These are phyloP conservation scores for Acanthurus leucopareius DNA, from an alignment of 2,797 vertebrate species.

Conservation along the genomic window DNA sequence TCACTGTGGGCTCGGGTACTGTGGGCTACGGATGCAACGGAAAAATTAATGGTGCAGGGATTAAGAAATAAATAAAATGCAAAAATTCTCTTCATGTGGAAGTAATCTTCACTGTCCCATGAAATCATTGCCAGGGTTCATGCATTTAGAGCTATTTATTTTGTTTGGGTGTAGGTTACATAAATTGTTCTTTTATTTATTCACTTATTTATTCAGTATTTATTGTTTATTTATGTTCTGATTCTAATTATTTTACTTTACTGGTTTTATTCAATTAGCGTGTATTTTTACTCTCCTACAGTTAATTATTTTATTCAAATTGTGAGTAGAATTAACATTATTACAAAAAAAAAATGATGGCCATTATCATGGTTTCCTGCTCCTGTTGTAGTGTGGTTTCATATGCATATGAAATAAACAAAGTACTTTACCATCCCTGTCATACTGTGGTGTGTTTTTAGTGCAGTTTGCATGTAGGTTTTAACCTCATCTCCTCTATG, in stretches of 20 bases:
- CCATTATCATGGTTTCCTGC: conserved; percentile 74
- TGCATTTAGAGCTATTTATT: conserved; percentile 79
- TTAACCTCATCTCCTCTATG: conserved; percentile 52
- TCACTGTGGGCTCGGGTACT: conserved; percentile 74
- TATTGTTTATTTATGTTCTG: conserved; percentile 86
- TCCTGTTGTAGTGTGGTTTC: conserved; percentile 87
- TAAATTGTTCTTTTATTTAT: conserved; percentile 82
- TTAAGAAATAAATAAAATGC: conserved; percentile 40
- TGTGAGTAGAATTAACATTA: conserved; percentile 73
- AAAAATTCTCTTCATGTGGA: conserved; percentile 61
- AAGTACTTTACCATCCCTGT: conserved; percentile 73
- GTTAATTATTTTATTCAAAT: conserved; percentile 66
- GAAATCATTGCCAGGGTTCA: conserved; percentile 64
- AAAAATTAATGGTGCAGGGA: conserved; percentile 65
- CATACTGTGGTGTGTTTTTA: conserved; percentile 3
- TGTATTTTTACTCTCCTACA: conserved; percentile 85
- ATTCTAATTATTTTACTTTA: conserved; percentile 75
- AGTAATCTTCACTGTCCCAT: conserved; percentile 64
- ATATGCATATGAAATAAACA: conserved; percentile 84
- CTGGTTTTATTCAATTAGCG: conserved; percentile 78
- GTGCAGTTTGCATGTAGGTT: conserved; percentile 40
- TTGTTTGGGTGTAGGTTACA: conserved; percentile 77
- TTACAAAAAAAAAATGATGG: conserved; percentile 45
- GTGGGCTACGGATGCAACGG: conserved; percentile 51
- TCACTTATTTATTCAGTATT: conserved; percentile 86